phyloP scores from a whole-genome alignment of 2,113 vertebrate genomes.

The Grantiella picta region DNA sequence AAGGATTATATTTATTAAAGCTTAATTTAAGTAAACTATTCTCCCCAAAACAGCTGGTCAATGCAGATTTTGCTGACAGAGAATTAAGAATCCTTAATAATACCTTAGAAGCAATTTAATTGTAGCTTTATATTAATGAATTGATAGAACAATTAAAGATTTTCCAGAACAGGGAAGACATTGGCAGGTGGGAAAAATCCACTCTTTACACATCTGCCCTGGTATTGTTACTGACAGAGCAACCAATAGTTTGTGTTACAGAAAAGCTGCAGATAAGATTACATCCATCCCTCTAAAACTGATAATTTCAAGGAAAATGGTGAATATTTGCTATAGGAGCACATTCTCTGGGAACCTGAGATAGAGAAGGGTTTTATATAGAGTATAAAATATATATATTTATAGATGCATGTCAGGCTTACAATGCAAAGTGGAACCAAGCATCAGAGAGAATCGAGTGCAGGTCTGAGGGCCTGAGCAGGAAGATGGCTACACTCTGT shows the following conservation, averaged over 20 bases:
- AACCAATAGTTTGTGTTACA: background rate
- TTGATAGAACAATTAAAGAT: background rate
- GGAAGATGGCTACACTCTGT: conserved; percentile 78
- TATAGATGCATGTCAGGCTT: conserved; percentile 46
- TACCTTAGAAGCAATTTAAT: background rate
- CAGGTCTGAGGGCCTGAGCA: conserved; percentile 77
- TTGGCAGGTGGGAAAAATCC: background rate
- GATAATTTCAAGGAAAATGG: background rate
- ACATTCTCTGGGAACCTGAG: background rate
- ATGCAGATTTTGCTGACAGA: background rate
- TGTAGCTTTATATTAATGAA: background rate
- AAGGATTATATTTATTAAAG: background rate
- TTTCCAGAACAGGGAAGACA: background rate
- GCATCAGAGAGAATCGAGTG: conserved; percentile 79
- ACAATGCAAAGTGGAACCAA: conserved; percentile 83
- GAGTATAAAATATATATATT: background rate
- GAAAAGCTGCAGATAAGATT: background rate
- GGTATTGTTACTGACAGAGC: background rate
- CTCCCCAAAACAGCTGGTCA: background rate
- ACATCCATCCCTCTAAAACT: background rate
- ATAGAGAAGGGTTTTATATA: background rate
- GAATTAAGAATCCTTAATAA: background rate
- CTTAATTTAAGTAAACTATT: background rate
- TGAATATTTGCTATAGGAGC: background rate
- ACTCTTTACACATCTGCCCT: background rate